A percentile compares a stretch with the other conserved stretches of the same genome.
Evolutionary conservation across 2,888 invertebrate species (phyloP).

Genomic region (Agriopis leucophaearia): DNA sequence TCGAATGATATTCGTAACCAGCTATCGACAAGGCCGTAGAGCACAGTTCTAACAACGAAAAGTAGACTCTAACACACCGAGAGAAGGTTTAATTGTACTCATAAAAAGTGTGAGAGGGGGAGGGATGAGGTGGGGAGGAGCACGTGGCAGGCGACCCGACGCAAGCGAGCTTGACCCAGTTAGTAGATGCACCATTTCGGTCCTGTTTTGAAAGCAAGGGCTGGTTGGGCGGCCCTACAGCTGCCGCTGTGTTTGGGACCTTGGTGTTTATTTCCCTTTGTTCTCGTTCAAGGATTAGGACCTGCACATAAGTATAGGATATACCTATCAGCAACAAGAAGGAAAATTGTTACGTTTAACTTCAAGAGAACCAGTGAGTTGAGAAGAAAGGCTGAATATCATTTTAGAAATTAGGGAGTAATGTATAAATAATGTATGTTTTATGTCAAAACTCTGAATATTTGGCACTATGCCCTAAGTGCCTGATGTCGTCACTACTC

Average conservation of each 20-base stretch:
- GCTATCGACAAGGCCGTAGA: conserved; percentile 66
- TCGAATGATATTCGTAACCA: conserved; percentile 56
- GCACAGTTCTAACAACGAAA: conserved; percentile 50
- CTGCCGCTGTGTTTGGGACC: conserved; percentile 56
- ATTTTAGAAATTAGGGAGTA: conserved; percentile 3
- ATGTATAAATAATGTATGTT: conserved; percentile 6
- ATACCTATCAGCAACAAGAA: neutral
- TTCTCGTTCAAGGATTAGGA: conserved; percentile 41
- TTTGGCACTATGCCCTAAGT: conserved; percentile 33
- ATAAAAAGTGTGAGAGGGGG: conserved; percentile 38
- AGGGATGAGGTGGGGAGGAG: conserved; percentile 57
- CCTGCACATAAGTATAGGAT: conserved; percentile 23
- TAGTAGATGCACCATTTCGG: conserved; percentile 82
- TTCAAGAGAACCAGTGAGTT: neutral
- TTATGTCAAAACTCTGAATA: conserved; percentile 4
- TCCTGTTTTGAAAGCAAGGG: conserved; percentile 74
- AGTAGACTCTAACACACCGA: conserved; percentile 55
- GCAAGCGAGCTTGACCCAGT: conserved; percentile 83
- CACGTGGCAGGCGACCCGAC: conserved; percentile 76
- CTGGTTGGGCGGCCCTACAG: conserved; percentile 73
- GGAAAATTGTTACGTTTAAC: conserved; percentile 9
- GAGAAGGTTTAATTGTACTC: conserved; percentile 53
- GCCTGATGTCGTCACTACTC: conserved; percentile 12
- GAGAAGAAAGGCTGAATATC: neutral
- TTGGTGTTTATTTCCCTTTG: conserved; percentile 55